phyloP scores from a whole-genome alignment of 2,797 vertebrate genomes.

The Hydrocynus forskahlii region DNA sequence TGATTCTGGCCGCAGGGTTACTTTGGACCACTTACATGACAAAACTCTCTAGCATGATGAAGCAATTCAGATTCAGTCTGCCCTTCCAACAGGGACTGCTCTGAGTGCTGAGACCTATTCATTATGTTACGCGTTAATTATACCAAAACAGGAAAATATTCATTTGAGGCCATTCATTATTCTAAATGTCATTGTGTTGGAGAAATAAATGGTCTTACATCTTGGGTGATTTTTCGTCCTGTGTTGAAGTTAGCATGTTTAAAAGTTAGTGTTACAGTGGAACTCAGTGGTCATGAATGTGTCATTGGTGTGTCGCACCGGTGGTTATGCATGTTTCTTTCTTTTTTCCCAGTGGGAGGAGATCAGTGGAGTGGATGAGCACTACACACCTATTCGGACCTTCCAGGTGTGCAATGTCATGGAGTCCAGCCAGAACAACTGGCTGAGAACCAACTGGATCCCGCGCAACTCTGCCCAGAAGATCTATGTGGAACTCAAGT shows the following conservation, averaged over 20 bases:
- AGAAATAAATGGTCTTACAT: slow-evolving; percentile 66
- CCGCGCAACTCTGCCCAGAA: slow-evolving; percentile 94
- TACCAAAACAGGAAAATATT: slow-evolving; percentile 48
- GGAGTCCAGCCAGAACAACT: slow-evolving; percentile 99
- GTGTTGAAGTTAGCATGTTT: slow-evolving; percentile 65
- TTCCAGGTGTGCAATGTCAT: slow-evolving; percentile 99
- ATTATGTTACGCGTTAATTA: slow-evolving; percentile 64
- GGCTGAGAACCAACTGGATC: slow-evolving; percentile 98
- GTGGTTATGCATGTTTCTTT: slow-evolving; percentile 23
- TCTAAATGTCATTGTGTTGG: slow-evolving; percentile 69
- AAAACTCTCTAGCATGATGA: slow-evolving; percentile 47
- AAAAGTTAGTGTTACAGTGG: slow-evolving; percentile 56
- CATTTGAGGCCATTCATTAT: slow-evolving; percentile 63
- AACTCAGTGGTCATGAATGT: slow-evolving; percentile 43
- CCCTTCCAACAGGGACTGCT: slow-evolving; percentile 44
- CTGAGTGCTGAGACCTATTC: slow-evolving; percentile 53
- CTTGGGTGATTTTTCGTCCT: slow-evolving; percentile 74
- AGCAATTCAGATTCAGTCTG: slow-evolving; percentile 63
- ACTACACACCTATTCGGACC: slow-evolving; percentile 96
- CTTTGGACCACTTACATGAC: slow-evolving; percentile 64
- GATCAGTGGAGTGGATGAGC: slow-evolving; percentile 96
- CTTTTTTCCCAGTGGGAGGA: slow-evolving; percentile 91
- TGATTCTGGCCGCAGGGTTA: slow-evolving; percentile 62
- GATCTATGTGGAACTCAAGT: slow-evolving; percentile 97
- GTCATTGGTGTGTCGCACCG: slow-evolving; percentile 31